A percentile compares a stretch with the other conserved stretches of the same genome.
These are phyloP conservation scores for Amblyraja radiata DNA, from an alignment of 2,797 vertebrate species.

Conservation along the genomic window DNA sequence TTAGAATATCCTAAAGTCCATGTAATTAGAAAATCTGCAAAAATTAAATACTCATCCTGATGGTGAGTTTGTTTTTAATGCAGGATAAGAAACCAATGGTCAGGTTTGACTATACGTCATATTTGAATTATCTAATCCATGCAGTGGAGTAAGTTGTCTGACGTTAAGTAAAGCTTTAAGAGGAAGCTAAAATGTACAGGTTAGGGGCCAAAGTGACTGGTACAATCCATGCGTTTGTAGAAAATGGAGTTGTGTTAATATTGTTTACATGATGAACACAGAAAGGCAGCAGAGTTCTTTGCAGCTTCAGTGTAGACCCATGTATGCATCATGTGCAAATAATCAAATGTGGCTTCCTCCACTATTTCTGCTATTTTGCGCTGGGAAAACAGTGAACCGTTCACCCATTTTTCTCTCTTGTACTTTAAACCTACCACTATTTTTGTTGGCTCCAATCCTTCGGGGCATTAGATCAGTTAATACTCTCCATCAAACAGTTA, in stretches of 20 bases:
- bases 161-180: neutral
- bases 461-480: neutral
- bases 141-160: neutral
- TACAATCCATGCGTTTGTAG: neutral
- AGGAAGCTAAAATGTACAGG: neutral
- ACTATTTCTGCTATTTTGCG: neutral
- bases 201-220: neutral
- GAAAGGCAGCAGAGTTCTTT: neutral
- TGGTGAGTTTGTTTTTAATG: neutral
- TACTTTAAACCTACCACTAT: neutral
- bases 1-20: neutral
- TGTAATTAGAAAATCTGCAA: neutral
- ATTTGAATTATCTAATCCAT: neutral
- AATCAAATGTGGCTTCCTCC: neutral
- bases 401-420: neutral
- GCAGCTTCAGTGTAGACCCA: neutral
- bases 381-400: neutral
- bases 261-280: neutral
- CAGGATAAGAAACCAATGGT: neutral
- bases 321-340: slow-evolving; percentile 13
- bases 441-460: neutral
- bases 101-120: neutral
- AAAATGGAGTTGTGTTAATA: neutral
- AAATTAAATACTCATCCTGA: neutral
- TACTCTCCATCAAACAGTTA: no score